Conservation (phyloP, 2,888 invertebrate species). For the Dasypogon diadema region DNA sequence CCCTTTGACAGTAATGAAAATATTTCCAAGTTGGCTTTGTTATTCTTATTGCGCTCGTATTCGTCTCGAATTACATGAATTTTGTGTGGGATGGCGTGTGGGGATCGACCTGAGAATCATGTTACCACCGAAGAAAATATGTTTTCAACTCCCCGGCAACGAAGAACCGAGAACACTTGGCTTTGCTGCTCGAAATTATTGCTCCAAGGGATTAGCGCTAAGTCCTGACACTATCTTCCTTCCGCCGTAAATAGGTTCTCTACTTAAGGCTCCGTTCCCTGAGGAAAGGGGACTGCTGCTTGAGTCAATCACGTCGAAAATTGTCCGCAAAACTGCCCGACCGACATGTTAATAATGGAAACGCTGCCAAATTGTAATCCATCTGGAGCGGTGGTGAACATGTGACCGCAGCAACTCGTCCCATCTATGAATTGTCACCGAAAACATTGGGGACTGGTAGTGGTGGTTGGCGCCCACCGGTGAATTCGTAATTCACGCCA, state of each 20-base stretch:
- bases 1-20: slow-evolving; percentile 57
- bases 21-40: slow-evolving; percentile 56
- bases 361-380: slow-evolving; percentile 30
- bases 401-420: neutral
- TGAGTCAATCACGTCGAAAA: slow-evolving; percentile 30
- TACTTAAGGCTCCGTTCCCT: neutral
- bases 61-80: slow-evolving; percentile 17
- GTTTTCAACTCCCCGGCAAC: slow-evolving; percentile 49
- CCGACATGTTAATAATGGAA: slow-evolving; percentile 28
- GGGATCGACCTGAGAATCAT: neutral
- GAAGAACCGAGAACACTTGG: slow-evolving; percentile 56
- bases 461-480: no score
- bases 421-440: slow-evolving; percentile 9
- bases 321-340: neutral
- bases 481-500: neutral
- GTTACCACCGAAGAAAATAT: slow-evolving; percentile 41
- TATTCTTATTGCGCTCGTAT: slow-evolving; percentile 54
- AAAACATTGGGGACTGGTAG: no score
- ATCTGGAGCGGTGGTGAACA: no score
- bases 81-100: no score
- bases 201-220: slow-evolving; percentile 52
- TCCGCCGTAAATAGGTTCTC: no score
- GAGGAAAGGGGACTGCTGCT: neutral
- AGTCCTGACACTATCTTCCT: neutral
- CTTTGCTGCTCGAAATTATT: slow-evolving; percentile 54